These are phyloP conservation scores for Todiramphus chloris DNA, from an alignment of 2,113 vertebrate genomes.

Conservation along the genomic window DNA sequence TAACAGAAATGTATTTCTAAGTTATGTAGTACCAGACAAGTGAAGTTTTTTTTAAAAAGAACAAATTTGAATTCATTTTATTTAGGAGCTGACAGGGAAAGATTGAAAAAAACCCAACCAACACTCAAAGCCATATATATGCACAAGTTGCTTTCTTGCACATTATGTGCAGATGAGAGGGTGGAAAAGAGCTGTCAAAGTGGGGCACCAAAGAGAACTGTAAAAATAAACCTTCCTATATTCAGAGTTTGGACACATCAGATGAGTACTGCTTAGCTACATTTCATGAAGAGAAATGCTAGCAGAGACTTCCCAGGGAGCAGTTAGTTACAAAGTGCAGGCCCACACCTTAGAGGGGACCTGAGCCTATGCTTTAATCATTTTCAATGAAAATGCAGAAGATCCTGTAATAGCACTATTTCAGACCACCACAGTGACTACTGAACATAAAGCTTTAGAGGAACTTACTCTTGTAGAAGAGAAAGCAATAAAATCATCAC, in stretches of 20 bases:
- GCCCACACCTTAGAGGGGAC: not conserved
- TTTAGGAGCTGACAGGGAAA: not conserved
- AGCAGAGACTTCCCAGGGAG: not conserved
- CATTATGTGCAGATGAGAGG: not conserved
- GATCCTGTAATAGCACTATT: not conserved
- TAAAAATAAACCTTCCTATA: not conserved
- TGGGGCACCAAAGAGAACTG: not conserved
- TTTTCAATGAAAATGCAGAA: not conserved
- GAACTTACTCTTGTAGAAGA: conserved; percentile 3
- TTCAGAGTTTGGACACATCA: not conserved
- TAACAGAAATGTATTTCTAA: not conserved
- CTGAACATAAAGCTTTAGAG: not conserved
- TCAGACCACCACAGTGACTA: not conserved
- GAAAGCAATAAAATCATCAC: not conserved
- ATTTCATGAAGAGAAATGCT: fast-evolving
- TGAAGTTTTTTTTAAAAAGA: not conserved
- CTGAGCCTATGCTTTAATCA: not conserved
- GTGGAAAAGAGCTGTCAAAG: not conserved
- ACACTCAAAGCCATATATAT: not conserved
- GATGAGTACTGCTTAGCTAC: fast-evolving
- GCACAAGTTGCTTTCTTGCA: not conserved
- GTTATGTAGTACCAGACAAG: fast-evolving
- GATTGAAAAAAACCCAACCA: not conserved
- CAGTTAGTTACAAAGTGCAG: not conserved
- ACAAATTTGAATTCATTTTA: not conserved